A percentile compares a stretch with the other conserved stretches of the same genome.
phyloP scores from a whole-genome alignment of 2,113 vertebrate species.

The Hiodon tergisus region DNA sequence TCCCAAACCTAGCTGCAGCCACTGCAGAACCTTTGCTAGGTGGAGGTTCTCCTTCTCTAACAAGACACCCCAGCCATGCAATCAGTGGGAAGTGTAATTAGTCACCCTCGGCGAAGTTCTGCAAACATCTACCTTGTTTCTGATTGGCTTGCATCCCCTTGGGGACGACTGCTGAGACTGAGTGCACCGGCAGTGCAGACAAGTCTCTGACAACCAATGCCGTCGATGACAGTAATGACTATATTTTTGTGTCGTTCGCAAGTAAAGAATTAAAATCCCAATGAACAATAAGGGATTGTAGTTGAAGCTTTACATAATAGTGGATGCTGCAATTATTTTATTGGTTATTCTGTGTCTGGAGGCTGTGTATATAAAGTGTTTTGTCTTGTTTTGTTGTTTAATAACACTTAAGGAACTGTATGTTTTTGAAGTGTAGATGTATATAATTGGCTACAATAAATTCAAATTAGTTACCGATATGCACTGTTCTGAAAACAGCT shows the following conservation, averaged over 20 bases:
- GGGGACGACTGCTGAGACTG: too few species aligned
- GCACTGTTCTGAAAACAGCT: background rate
- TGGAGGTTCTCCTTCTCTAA: background rate
- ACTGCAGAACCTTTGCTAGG: too few species aligned
- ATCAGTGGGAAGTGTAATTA: background rate
- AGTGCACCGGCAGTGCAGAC: too few species aligned
- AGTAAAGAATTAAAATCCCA: constrained; percentile 1
- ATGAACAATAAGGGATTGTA: background rate
- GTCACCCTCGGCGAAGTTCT: background rate
- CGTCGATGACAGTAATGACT: background rate
- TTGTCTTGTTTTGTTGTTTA: constrained; percentile 17
- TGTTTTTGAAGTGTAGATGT: constrained; percentile 1
- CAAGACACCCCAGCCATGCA: background rate
- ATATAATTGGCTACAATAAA: constrained; percentile 13
- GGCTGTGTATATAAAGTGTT: constrained; percentile 10
- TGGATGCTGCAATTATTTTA: constrained; percentile 1
- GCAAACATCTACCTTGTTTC: background rate
- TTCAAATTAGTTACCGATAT: constrained; percentile 13
- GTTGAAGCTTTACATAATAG: constrained; percentile 3
- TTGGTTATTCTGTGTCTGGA: background rate
- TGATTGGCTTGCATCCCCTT: too few species aligned
- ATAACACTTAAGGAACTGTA: constrained; percentile 3
- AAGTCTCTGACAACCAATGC: background rate
- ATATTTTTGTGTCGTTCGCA: background rate
- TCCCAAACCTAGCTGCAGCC: too few species aligned